Percentiles rank a stretch among this genome's conserved stretches.
Evolutionary conservation across 1,140 invertebrate genomes (phyloP).

Genomic region (Acromyrmex heyeri): DNA sequence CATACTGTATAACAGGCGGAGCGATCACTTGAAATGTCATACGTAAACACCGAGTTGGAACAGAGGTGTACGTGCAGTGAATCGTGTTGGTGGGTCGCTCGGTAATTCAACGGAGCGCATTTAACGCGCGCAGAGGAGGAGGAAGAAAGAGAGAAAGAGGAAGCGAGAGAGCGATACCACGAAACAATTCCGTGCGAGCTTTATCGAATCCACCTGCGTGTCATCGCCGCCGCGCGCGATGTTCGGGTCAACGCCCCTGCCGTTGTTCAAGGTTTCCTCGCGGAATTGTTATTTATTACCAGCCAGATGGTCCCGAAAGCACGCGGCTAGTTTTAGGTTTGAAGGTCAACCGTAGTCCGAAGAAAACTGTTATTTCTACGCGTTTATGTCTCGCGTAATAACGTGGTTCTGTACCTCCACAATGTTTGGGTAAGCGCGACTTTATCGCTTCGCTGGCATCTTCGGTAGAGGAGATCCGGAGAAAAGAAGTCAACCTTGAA

Average conservation of each 20-base stretch:
- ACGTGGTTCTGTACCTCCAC: background rate
- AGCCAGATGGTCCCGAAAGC: constrained; percentile 45
- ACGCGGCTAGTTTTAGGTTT: constrained; percentile 43
- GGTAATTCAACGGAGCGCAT: constrained; percentile 5
- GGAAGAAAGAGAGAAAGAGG: constrained; percentile 3
- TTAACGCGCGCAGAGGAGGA: background rate
- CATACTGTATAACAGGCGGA: background rate
- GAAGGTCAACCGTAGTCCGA: constrained; percentile 45
- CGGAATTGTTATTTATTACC: constrained; percentile 54
- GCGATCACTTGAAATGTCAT: constrained; percentile 20
- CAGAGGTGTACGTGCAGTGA: constrained; percentile 10
- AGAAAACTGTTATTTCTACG: constrained; percentile 42
- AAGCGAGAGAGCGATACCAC: constrained; percentile 22
- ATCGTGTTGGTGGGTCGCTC: constrained; percentile 35
- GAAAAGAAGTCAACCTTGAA: constrained; percentile 32
- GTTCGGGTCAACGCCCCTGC: constrained; percentile 39
- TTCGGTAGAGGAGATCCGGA: background rate
- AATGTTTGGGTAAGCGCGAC: constrained; percentile 40
- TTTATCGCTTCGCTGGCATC: background rate
- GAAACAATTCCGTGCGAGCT: constrained; percentile 46
- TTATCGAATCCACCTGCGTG: constrained; percentile 51
- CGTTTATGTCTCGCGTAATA: constrained; percentile 47
- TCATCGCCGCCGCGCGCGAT: constrained; percentile 30
- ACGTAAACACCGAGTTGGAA: constrained; percentile 3
- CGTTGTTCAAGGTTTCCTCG: constrained; percentile 42